Base-by-base conservation (phyloP, 2,113 vertebrate genomes). In the Rynchops niger region DNA sequence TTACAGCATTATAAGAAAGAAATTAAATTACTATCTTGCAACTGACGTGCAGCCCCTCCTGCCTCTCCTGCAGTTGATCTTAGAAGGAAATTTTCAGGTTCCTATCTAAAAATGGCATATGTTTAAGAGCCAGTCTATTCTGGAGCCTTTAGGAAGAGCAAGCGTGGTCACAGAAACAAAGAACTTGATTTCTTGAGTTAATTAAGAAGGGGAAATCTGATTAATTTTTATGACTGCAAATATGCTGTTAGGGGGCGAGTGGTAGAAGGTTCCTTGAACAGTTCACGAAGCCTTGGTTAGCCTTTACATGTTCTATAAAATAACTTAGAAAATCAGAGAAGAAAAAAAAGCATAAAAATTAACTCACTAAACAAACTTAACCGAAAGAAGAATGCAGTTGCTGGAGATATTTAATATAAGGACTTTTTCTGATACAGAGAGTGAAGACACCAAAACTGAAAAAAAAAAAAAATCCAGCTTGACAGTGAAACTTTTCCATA, bases 391-490 rank as follows among this genome's bases (percentile, higher is more conserved):
- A 58, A 40, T 63, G 16, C 16, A 40, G 3, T 53, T 58, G 19
- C 11, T 50, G 21, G 12, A 73, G 36, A 21, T 6, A 11, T 53
- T 42, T 79, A 22, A 21, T 77, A 34, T 1, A 72, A 3, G 5
- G 34, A 56, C 1, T 20, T 42, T 59, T 94, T 72, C 53, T 70
- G 36, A 34, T 58, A 12, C 23, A 23, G 61, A 82, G 65, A 65
- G 5, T 47, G 26, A 89, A 55, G 9, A 36, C 15, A 52, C 11
- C 3, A 79, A 86, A 78, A 26, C 7, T 30, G n/a, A 27, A 50
- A 62, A 80, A 71, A 87, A 45, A 0, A 0, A 71, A 87, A 45
- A 0, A 0, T 3, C 18, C 5, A 38, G 34, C 38, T 30, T 78
- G 10, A 49, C 14, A 26, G 6, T 56, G 6, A 81, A 73, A 70